Evolutionary conservation across 2,113 vertebrate genomes (phyloP).

Genomic region (Myotis davidii): DNA sequence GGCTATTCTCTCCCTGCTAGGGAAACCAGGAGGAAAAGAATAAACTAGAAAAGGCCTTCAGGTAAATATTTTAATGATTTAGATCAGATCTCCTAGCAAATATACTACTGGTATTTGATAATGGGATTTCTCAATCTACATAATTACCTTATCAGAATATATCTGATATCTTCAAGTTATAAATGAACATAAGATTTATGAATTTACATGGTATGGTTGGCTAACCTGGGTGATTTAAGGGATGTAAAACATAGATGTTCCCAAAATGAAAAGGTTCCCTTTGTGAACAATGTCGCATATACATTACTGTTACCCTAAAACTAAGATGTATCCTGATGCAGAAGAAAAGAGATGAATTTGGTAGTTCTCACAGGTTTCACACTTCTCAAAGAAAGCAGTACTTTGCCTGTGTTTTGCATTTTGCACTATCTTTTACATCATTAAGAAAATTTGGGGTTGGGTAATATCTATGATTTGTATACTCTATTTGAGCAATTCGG

Average conservation of each 20-base stretch:
- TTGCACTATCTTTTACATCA: background rate
- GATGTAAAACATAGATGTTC: background rate
- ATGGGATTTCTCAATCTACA: background rate
- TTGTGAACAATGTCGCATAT: background rate
- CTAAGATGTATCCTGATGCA: background rate
- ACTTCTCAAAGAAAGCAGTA: background rate
- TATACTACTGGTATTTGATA: background rate
- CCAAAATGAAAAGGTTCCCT: background rate
- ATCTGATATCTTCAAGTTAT: background rate
- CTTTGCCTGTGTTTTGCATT: background rate
- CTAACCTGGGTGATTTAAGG: background rate
- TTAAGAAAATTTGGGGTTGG: background rate
- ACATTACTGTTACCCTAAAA: background rate
- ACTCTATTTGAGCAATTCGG: background rate
- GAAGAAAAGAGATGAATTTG: background rate
- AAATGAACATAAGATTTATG: background rate
- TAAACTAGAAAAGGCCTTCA: background rate
- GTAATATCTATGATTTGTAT: background rate
- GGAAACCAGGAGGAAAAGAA: background rate
- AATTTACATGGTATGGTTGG: background rate
- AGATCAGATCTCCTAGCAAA: background rate
- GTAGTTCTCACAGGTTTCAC: background rate
- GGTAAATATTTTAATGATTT: background rate
- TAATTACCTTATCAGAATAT: background rate
- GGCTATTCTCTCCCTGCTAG: rapidly evolving